A percentile compares a stretch with the other conserved stretches of the same genome.
Evolutionary conservation across 2,113 vertebrate genomes (phyloP).

Genomic region (Tympanuchus pallidicinctus): DNA sequence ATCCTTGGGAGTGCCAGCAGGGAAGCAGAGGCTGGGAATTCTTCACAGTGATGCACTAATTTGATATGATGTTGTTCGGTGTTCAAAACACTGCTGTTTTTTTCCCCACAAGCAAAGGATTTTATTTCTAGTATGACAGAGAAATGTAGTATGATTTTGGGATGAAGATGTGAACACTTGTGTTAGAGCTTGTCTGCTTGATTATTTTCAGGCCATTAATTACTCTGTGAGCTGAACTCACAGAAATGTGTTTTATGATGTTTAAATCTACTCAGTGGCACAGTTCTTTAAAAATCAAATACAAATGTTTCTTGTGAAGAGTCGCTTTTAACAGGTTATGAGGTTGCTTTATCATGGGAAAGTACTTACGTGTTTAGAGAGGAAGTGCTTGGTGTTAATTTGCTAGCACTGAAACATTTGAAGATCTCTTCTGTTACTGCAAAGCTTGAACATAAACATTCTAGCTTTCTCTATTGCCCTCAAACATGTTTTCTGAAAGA

Average conservation of each 20-base stretch:
- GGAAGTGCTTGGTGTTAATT: background rate
- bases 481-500: background rate
- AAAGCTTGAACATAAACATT: background rate
- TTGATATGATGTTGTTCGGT: background rate
- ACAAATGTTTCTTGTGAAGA: background rate
- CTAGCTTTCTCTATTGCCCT: background rate
- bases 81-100: background rate
- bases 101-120: background rate
- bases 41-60: background rate
- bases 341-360: background rate
- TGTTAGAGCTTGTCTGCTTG: background rate
- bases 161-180: background rate
- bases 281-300: background rate
- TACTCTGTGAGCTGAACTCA: background rate
- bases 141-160: background rate
- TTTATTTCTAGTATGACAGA: background rate
- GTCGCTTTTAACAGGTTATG: background rate
- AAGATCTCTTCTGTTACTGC: background rate
- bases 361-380: background rate
- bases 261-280: background rate
- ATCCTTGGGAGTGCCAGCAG: background rate
- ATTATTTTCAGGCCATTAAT: background rate
- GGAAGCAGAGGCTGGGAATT: background rate
- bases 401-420: background rate
- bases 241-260: background rate